Base-by-base conservation (phyloP, 1,140 invertebrate species). In the Drosophila simulans region DNA sequence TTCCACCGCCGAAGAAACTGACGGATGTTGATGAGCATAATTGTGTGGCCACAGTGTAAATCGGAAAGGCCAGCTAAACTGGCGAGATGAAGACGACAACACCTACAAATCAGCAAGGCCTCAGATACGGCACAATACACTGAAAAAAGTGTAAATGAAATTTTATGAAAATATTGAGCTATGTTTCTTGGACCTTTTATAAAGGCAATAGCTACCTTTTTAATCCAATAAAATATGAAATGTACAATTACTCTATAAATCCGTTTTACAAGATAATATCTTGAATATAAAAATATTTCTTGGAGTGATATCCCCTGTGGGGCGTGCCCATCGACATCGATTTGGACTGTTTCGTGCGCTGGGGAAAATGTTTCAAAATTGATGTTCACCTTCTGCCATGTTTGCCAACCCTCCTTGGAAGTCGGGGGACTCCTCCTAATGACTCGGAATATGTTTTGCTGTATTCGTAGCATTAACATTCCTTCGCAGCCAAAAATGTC, bases 1-100 rank as follows among this genome's bases (percentile, higher is more conserved):
- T 80, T 83, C 56, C 80, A 71, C 72, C 49, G 58, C 43, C 68
- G 35, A 64, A 37, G 62, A 65, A 15, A 69, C 46, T 86, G 82
- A 85, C 78, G 79, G 74, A 85, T 86, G 83, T 77, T 77, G 74
- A 78, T 69, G 84, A 66, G 77, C 84, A 88, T 88, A 88, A 88
- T 88, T 88, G 83, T 88, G 83, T 88, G 83, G 83, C 83, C 83
- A 88, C 83, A 88, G 79, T 45, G 53, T 60, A 88, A 86, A 78
- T 86, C 82, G 75, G 56, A 54, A 42, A 66, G 31, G 35, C 55
- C 22, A 1, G n/a, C 66, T 39, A 46, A 40, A 48, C 35, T 45
- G 40, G 40, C 34, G 53, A 58, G 52, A 62, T 53, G 69, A 57
- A 72, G 59, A 59, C 48, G 54, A 77, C 82, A 73, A 76, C 72